Base-by-base conservation (phyloP, 2,888 invertebrate species). In the Drosophila flavopinicola region DNA sequence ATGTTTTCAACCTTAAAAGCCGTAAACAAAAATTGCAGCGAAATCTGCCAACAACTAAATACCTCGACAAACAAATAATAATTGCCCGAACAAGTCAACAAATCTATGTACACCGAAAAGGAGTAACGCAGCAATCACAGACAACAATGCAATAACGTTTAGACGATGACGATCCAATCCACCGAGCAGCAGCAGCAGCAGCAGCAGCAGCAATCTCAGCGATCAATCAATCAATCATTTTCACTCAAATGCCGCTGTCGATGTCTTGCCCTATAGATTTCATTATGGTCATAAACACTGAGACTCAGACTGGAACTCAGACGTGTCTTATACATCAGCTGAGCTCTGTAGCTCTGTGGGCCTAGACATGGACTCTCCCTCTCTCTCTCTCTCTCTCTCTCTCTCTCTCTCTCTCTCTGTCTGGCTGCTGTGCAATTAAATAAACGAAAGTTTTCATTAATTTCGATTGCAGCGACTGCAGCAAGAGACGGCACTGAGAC, bases 151-250 rank as follows among this genome's bases (percentile, higher is more conserved):
- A 54, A 54, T 27, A 63, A 48, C 54, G 63, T 45, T 63, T 61
- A 45, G 45, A 61, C 45, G 53, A 61, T 63, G 63, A 53, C 44
- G 61, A 45, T 60, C 38, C 61, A 60, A 41, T 10, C 60, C 32
- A 13, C 49, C 30, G 3, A n/a, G 23, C 79, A 53, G 41, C 66
- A 51, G 42, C 66, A 51, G 63, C 61, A 47, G 25, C 61, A 35
- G 57, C 57, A 61, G 54, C 45, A 64, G 33, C 51, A 58, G 57
- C 57, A 29, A 66, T 25, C 66, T 24, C 45, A 52, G 44, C 78
- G 79, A 82, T 80, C 80, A 85, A 85, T 80, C 85, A 85, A 83
- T 83, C 82, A 83, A 85, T 83, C 85, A 83, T 83, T 83, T 83
- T 83, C 82, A 79, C 82, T 83, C 73, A 85, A 78, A 76, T 65